Percentiles rank a stretch among this genome's conserved stretches.
Evolutionary conservation across 2,797 vertebrate genomes (phyloP).

Genomic region (Peromyscus attwateri): DNA sequence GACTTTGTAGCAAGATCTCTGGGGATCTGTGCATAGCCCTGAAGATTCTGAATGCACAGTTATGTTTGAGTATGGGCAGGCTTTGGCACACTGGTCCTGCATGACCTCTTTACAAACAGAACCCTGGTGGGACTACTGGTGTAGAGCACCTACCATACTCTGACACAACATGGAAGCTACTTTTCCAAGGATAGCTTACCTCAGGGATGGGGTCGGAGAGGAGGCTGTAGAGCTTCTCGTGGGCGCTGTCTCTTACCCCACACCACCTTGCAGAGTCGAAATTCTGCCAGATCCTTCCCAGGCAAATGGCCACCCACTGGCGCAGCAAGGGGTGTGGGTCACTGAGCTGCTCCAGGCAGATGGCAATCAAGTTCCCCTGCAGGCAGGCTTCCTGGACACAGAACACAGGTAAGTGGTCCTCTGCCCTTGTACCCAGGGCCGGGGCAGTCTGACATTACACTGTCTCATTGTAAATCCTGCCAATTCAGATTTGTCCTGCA

Average conservation of each 20-base stretch:
- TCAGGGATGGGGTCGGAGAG: constrained; percentile 97
- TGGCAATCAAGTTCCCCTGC: constrained; percentile 97
- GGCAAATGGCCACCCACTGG: constrained; percentile 99
- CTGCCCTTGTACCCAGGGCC: neutral
- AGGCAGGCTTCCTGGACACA: constrained; percentile 95
- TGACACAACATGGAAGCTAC: neutral
- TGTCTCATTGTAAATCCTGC: neutral
- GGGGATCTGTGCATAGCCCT: neutral
- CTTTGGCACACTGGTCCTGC: neutral
- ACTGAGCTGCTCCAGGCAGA: constrained; percentile 97
- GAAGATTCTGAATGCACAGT: too few species aligned
- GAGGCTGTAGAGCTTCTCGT: constrained; percentile 98
- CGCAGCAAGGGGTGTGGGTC: constrained; percentile 97
- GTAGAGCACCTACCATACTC: neutral
- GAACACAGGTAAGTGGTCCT: neutral
- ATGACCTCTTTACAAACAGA: rapidly evolving
- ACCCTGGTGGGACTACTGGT: neutral
- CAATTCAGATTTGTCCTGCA: rapidly evolving
- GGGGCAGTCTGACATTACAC: neutral
- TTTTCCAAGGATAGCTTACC: constrained; percentile 86
- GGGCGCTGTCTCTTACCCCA: constrained; percentile 97
- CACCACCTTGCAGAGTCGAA: constrained; percentile 98
- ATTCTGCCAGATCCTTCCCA: constrained; percentile 99
- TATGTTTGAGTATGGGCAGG: neutral
- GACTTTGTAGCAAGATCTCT: too few species aligned